Base-by-base conservation (phyloP, 2,113 vertebrate genomes). In the Chascanopsetta lugubris region DNA sequence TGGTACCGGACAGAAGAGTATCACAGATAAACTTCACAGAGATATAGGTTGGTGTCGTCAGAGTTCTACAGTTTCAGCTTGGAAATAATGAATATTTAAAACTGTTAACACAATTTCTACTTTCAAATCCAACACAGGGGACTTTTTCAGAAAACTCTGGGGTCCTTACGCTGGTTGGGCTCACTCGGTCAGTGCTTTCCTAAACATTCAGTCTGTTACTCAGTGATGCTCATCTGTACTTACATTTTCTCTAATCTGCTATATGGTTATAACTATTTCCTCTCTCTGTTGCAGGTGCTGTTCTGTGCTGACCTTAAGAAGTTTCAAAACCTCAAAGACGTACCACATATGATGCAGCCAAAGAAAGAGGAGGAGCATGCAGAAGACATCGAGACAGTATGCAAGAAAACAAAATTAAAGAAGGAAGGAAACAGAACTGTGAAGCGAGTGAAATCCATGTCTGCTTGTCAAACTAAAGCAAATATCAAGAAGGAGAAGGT, bases 81-180 rank as follows among this genome's bases (percentile, higher is more conserved):
- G 34, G 15, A 8, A 64, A 58, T 2, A 27, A 7, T 2, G 0
- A 60, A 6, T 27, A 55, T 6, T 9, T 17, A 0, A 32, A 13
- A 2, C n/a, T 25, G 8, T 27, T 9, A 67, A 66, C 20, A 12
- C 0, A 4, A 8, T 38, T 11, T 12, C 2, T 1, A 25, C 62
- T 77, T 2, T 51, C 17, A 20, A 58, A 22, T 65, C 88, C 36
- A 76, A 25, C 2, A 1, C 87, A 99, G 97, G 96, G 0, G 90
- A 96, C 71, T 97, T 95, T 76, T 98, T 98, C 87, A 92, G 94
- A 30, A 88, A 75, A 6, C 88, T 96, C 8, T 99, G 97, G 97
- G 97, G 97, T 61, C 88, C 95, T 17, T 91, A 69, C 6, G 96
- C 97, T 0, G 97, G 97, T 63, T 99, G 97, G 97, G 94, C 95